Conservation (phyloP, 2,797 vertebrate genomes). For the Harpagifer antarcticus region DNA sequence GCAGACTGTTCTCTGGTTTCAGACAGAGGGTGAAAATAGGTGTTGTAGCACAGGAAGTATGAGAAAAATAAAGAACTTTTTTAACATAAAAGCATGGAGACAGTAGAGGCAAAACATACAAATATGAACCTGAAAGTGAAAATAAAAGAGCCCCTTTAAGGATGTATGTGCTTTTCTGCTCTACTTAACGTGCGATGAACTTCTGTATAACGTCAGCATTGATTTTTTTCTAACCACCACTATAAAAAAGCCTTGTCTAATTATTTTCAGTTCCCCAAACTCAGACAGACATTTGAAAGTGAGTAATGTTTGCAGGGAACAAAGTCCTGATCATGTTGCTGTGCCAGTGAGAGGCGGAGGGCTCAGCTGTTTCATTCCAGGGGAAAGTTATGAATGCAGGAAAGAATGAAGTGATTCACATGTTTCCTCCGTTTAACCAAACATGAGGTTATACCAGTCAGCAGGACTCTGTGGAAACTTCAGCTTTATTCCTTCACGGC, state of each 20-base stretch:
- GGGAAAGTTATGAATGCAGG: slow-evolving; percentile 6
- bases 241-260: not conserved
- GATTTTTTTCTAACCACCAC: not conserved
- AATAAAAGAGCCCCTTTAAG: no score
- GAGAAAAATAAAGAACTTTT: no score
- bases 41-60: no score
- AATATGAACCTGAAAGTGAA: no score
- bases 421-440: slow-evolving; percentile 18
- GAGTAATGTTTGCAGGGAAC: not conserved
- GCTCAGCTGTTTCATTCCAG: slow-evolving; percentile 5
- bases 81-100: no score
- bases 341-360: not conserved
- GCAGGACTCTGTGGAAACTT: slow-evolving; percentile 31
- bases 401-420: slow-evolving; percentile 25
- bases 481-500: slow-evolving; percentile 17
- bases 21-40: no score
- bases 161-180: no score
- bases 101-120: no score
- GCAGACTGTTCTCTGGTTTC: no score
- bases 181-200: no score
- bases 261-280: not conserved
- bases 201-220: not conserved
- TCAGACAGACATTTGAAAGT: not conserved
- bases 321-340: not conserved
- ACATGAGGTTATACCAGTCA: slow-evolving; percentile 6